Conservation (phyloP, 2,888 invertebrate species). For the Eulithis testata region DNA sequence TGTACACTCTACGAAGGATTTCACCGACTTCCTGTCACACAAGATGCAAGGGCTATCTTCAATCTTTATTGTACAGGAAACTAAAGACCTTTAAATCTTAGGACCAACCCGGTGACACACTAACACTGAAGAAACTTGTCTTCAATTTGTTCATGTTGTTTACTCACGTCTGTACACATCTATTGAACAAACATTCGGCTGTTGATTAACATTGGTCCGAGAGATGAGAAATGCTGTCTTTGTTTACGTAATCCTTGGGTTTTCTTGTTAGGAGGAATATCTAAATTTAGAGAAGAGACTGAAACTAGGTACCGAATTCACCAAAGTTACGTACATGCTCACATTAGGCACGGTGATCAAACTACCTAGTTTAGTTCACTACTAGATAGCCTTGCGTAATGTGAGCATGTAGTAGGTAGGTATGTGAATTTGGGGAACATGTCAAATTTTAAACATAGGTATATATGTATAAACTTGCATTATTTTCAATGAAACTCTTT, state of each 20-base stretch:
- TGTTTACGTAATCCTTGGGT: constrained; percentile 3
- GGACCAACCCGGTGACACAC: constrained; percentile 34
- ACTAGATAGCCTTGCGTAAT: no score
- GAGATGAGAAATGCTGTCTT: constrained; percentile 25
- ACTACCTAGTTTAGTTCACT: no score
- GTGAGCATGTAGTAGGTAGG: no score
- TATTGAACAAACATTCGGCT: constrained; percentile 24
- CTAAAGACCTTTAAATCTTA: constrained; percentile 10
- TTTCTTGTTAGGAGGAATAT: constrained; percentile 5
- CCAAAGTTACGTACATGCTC: no score
- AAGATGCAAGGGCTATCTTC: not conserved
- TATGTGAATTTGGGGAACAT: no score
- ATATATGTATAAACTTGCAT: no score
- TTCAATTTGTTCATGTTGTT: constrained; percentile 26
- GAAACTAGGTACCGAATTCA: no score
- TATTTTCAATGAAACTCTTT: no score
- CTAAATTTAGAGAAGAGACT: not conserved
- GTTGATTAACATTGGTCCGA: constrained; percentile 35
- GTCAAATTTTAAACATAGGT: no score
- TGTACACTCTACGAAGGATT: no score
- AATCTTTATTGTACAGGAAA: constrained; percentile 1
- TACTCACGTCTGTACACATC: constrained; percentile 27
- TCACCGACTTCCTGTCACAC: no score
- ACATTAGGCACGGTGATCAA: no score
- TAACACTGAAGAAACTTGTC: constrained; percentile 31